phyloP scores from a whole-genome alignment of 1,140 invertebrate genomes.

The Trichonephila clavipes region DNA sequence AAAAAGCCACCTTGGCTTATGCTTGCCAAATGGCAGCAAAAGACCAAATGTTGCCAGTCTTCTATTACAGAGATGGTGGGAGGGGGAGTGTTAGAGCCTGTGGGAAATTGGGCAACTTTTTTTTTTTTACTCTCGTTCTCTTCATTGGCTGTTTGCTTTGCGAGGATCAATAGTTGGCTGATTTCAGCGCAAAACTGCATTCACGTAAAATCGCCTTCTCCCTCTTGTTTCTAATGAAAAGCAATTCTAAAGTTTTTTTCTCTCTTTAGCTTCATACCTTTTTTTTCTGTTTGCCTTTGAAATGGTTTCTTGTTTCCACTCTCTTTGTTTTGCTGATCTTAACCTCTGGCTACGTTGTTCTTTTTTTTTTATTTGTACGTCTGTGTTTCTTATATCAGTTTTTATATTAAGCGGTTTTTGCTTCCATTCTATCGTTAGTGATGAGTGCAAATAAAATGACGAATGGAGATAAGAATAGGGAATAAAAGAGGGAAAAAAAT shows the following conservation, averaged over 20 bases:
- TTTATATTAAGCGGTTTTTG: background rate
- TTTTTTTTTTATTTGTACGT: conserved; percentile 23
- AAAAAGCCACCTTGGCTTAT: conserved; percentile 41
- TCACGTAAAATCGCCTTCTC: conserved; percentile 64
- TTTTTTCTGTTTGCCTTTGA: conserved; percentile 61
- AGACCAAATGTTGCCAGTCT: conserved; percentile 61
- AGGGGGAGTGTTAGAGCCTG: conserved; percentile 22
- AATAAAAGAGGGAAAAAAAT: background rate
- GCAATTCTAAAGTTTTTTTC: conserved; percentile 68
- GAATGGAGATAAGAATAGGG: background rate
- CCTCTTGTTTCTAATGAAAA: conserved; percentile 74
- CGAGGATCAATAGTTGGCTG: conserved; percentile 67
- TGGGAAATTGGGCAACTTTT: conserved; percentile 52
- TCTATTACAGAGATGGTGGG: conserved; percentile 52
- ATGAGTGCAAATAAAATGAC: conserved; percentile 8
- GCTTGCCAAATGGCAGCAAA: conserved; percentile 31
- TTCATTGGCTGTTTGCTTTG: conserved; percentile 73
- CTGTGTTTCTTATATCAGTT: conserved; percentile 1
- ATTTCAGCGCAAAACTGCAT: conserved; percentile 59
- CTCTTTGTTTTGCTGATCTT: conserved; percentile 60
- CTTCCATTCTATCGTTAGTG: background rate
- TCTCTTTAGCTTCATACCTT: conserved; percentile 24
- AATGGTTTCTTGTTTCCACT: conserved; percentile 54
- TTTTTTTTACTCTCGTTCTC: conserved; percentile 58
- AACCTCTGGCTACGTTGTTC: background rate